Base-by-base conservation (phyloP, 1,140 invertebrate species). In the Hetaerina americana region DNA sequence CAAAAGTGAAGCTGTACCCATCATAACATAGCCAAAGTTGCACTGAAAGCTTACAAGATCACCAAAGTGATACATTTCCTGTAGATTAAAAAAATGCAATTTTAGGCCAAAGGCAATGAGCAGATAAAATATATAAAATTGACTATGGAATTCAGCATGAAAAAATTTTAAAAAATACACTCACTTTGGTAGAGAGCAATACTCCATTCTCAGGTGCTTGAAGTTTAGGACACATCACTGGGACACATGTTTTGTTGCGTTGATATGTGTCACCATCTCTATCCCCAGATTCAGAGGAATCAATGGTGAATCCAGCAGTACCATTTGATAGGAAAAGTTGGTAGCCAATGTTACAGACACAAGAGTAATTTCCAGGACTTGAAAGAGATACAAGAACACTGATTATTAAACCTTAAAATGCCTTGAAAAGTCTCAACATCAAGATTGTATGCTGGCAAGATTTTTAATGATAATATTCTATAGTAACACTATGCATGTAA, bases 161-260 rank as follows among this genome's bases (percentile, higher is more conserved):
- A 26, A 6, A 71, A 68, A 69, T 66, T 28, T 5, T 67, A n/a
- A n/a, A 12, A 68, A 27, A 31, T 24, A 15, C 26, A 69, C 57
- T 76, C 76, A 84, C 84, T 76, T 91, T 90, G 0, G 92, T 94
- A 0, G 93, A 89, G 18, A 98, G 80, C 40, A 98, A 81, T 75
- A 92, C 86, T 66, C 95, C 96, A 82, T 98, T 97, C 79, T 94
- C 91, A 0, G 95, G 95, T 0, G 89, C 82, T n/a, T 81, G 78
- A 24, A 98, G 78, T 2, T 82, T 78, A 10, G 94, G 90, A 78
- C 96, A 98, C 90, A 95, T 94, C 1, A 95, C 85, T 0, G 92
- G 91, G 29, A 98, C 95, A 81, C 95, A 97, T 22, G 95, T 96
- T 83, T 98, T 97, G 79, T 98, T 98, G 73, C 92, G 86, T 79